A percentile compares a stretch with the other conserved stretches of the same genome.
Evolutionary conservation across 2,888 invertebrate genomes (phyloP).

Genomic region (Noctua fimbriata): DNA sequence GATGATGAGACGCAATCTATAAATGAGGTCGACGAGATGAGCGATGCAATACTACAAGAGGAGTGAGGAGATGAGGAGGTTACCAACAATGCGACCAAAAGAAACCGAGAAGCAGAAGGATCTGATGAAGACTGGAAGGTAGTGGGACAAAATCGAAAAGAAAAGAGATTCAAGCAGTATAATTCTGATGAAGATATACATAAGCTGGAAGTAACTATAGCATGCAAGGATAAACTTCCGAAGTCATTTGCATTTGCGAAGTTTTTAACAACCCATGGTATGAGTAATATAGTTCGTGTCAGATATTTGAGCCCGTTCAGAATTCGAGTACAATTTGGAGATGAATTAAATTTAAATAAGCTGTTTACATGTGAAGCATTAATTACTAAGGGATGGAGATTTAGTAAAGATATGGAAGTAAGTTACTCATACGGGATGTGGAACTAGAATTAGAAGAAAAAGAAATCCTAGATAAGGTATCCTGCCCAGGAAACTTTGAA

Average conservation of each 20-base stretch:
- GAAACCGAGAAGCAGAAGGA: not conserved
- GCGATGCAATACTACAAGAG: not conserved
- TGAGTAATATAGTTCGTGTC: not conserved
- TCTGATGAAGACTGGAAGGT: not conserved
- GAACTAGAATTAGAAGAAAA: too few relatives aligned
- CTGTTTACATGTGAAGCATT: too few relatives aligned
- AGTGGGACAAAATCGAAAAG: conserved; percentile 1
- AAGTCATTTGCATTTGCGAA: not conserved
- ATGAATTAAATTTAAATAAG: not conserved
- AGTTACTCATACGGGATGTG: too few relatives aligned
- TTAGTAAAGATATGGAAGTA: too few relatives aligned
- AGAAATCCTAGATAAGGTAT: too few relatives aligned
- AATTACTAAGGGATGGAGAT: too few relatives aligned
- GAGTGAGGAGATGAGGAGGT: not conserved
- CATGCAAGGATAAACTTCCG: not conserved
- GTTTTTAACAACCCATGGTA: not conserved
- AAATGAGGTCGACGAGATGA: conserved; percentile 1
- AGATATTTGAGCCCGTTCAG: not conserved
- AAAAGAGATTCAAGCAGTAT: conserved; percentile 2
- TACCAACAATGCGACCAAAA: not conserved
- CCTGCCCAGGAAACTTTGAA: too few relatives aligned
- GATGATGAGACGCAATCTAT: not conserved
- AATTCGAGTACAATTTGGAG: not conserved
- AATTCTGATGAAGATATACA: not conserved
- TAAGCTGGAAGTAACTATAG: not conserved